A percentile compares a stretch with the other conserved stretches of the same genome.
phyloP scores from a whole-genome alignment of 2,888 invertebrate species.

The Pilophorus perplexus region DNA sequence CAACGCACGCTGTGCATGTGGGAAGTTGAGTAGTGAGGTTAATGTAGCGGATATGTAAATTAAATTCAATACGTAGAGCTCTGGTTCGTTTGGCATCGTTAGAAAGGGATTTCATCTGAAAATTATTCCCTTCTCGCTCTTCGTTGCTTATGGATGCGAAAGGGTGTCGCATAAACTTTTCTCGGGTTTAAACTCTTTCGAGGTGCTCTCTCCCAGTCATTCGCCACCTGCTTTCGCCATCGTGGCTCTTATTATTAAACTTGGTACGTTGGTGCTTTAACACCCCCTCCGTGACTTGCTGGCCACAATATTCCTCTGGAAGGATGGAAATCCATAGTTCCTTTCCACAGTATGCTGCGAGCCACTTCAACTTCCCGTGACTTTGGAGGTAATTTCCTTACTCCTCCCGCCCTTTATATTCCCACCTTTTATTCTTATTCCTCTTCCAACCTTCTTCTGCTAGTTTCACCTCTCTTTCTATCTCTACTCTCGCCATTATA shows the following conservation, averaged over 20 bases:
- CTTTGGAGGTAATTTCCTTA: constrained; percentile 14
- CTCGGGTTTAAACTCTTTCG: not conserved
- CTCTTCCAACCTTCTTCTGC: not conserved
- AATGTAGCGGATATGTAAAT: no score
- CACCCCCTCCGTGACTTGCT: constrained; percentile 3
- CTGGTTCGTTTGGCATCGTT: no score
- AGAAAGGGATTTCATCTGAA: not conserved
- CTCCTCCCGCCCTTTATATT: not conserved
- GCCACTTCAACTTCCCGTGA: constrained; percentile 11
- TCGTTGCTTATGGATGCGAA: constrained; percentile 11
- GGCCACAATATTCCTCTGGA: constrained; percentile 15
- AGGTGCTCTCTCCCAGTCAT: not conserved
- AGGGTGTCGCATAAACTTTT: constrained; percentile 3
- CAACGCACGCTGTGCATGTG: no score
- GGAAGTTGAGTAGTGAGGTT: no score
- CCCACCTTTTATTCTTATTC: not conserved
- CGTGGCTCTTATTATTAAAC: constrained; percentile 20
- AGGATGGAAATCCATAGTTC: constrained; percentile 1
- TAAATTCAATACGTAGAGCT: no score
- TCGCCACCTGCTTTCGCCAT: constrained; percentile 4
- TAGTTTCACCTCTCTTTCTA: not conserved
- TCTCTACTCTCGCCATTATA: constrained; percentile 8
- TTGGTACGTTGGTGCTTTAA: not conserved
- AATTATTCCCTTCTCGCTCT: not conserved
- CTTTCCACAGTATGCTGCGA: not conserved